A percentile compares a stretch with the other conserved stretches of the same genome.
phyloP scores from a whole-genome alignment of 1,140 invertebrate species.

The Zaprionus tsacasi region DNA sequence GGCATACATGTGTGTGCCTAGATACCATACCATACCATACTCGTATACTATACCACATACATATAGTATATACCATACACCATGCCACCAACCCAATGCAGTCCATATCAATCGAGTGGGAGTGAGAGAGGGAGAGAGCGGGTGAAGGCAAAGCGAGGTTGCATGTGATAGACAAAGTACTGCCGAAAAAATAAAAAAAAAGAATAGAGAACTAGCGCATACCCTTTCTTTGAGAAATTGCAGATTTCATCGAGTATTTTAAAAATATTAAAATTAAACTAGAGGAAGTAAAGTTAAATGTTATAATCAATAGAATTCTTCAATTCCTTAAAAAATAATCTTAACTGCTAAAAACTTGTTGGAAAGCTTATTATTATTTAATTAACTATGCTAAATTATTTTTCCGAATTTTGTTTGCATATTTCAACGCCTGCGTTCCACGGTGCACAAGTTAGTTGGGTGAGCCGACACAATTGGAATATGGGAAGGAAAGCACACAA shows the following conservation, averaged over 20 bases:
- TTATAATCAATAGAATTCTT: too few species aligned
- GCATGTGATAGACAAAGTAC: neutral
- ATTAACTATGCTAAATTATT: too few species aligned
- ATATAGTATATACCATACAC: neutral
- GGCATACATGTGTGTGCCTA: slow-evolving; percentile 7
- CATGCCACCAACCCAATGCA: neutral
- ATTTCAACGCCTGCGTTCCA: neutral
- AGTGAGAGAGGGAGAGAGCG: too few species aligned
- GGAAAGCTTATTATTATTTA: too few species aligned
- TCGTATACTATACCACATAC: neutral
- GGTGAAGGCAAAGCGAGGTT: neutral
- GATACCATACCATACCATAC: neutral
- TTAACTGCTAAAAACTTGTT: too few species aligned
- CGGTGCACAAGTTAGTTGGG: neutral
- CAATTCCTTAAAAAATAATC: too few species aligned
- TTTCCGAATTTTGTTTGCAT: too few species aligned
- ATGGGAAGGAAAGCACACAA: slow-evolving; percentile 15
- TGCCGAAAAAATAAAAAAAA: neutral
- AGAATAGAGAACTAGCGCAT: neutral
- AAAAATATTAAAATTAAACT: too few species aligned
- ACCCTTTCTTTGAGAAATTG: neutral
- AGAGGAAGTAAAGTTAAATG: too few species aligned
- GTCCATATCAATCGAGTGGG: slow-evolving; percentile 1
- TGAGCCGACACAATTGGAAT: slow-evolving; percentile 8
- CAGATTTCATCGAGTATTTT: too few species aligned